Base-by-base conservation (phyloP, 2,888 invertebrate species). In the Bugula neritina region DNA sequence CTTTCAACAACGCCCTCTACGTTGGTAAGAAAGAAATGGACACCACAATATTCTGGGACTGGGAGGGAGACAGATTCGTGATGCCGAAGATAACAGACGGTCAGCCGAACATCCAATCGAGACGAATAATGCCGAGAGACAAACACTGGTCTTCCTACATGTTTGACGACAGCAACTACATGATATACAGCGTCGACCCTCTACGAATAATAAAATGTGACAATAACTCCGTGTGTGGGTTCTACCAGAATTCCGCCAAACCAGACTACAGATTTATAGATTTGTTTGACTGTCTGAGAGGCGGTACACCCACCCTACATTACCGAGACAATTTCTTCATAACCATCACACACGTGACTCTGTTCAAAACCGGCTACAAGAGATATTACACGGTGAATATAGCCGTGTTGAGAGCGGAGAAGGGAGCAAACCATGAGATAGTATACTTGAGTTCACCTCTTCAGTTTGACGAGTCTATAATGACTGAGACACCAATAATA, bases 131-230 rank as follows among this genome's bases (percentile, higher is more conserved):
- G 75, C 76, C 76, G n/a, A 31, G 77, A 13, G 77, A 77, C 74
- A 77, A 77, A 58, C 77, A 77, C 73, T 77, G 77, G 77, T 75
- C 75, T 74, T 25, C 70, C 3, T 70, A 54, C 29, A 31, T 2
- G 27, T 52, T 35, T 13, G 63, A 74, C 52, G 77, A 74, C 23
- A 58, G 75, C 52, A 72, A 76, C 34, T 75, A 74, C 73, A 78
- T 77, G 70, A 77, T 78, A 0, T 77, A 78, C 71, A 78, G 75
- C 69, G 74, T 78, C 25, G 78, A 78, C 57, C 78, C 78, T 5
- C 72, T 78, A 29, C 71, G 77, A 31, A 72, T 78, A 13, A 74
- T 78, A 58, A 72, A 74, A 43, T 78, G 78, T 69, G 69, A 63
- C 5, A 70, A 25, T 27, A 17, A 5, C 10, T n/a, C 70, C 3